These are phyloP conservation scores for Sesia apiformis DNA, from an alignment of 2,888 invertebrate species.

Conservation along the genomic window DNA sequence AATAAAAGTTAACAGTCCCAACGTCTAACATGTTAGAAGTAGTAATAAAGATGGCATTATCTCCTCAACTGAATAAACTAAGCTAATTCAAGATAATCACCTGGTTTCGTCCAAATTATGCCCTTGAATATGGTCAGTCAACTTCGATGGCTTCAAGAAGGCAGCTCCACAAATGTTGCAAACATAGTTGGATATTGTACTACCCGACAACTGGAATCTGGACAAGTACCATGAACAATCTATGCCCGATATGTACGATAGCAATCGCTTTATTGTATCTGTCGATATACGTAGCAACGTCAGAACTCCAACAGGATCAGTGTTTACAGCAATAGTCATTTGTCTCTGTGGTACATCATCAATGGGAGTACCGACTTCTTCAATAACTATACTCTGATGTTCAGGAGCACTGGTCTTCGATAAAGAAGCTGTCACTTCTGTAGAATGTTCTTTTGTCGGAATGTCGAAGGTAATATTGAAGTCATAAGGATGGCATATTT, in stretches of 20 bases:
- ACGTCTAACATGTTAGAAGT: too few relatives aligned
- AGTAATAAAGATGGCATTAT: too few relatives aligned
- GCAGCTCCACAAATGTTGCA: constrained; percentile 52
- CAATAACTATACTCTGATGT: constrained; percentile 8
- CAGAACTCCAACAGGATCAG: constrained; percentile 47
- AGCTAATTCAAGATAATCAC: constrained; percentile 7
- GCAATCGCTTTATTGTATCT: constrained; percentile 35
- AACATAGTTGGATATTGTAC: constrained; percentile 20
- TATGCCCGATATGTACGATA: constrained; percentile 40
- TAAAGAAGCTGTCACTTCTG: constrained; percentile 36
- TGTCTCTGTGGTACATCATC: background rate
- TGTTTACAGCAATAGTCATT: constrained; percentile 50
- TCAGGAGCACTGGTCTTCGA: constrained; percentile 8
- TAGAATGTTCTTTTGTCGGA: constrained; percentile 42
- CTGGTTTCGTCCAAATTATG: constrained; percentile 38
- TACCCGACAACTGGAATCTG: constrained; percentile 18
- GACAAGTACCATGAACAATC: constrained; percentile 30
- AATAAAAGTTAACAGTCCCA: too few relatives aligned
- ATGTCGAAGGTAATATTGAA: constrained; percentile 33
- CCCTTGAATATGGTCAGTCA: constrained; percentile 43
- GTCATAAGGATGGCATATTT: constrained; percentile 17
- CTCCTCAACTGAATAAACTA: too few relatives aligned
- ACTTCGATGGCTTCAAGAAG: constrained; percentile 35
- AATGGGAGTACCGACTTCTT: constrained; percentile 13
- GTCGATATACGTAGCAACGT: constrained; percentile 41